Conservation (phyloP, 2,888 invertebrate species). For the Cataglyphis cursor region DNA sequence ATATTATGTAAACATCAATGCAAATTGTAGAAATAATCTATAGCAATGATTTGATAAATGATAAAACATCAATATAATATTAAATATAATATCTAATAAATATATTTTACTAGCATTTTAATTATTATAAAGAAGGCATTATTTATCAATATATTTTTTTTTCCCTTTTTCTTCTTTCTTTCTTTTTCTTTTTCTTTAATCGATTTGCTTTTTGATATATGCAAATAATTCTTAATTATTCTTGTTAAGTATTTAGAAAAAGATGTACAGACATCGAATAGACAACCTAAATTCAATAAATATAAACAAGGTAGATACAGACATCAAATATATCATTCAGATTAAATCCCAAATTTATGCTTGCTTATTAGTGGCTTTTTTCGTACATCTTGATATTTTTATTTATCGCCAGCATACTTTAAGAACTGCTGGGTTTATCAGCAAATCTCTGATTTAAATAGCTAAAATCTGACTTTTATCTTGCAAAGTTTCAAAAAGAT, state of each 20-base stretch:
- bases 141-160: background rate
- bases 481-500: conserved; percentile 10
- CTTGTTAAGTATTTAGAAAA: no score
- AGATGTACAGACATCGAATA: no score
- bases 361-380: no score
- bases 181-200: background rate
- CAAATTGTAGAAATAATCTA: background rate
- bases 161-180: background rate
- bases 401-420: background rate
- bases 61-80: background rate
- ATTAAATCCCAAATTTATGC: no score
- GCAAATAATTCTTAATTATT: no score
- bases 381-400: background rate
- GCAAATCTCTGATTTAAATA: conserved; percentile 25
- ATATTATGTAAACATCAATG: conserved; percentile 11
- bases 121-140: background rate
- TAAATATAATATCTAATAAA: background rate
- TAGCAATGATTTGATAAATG: background rate
- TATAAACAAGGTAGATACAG: no score
- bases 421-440: background rate
- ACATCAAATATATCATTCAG: no score
- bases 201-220: background rate
- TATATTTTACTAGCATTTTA: background rate
- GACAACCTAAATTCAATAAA: no score
- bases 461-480: conserved; percentile 11